These are phyloP conservation scores for Hyperopisus bebe DNA, from an alignment of 2,113 vertebrate genomes.

Conservation along the genomic window DNA sequence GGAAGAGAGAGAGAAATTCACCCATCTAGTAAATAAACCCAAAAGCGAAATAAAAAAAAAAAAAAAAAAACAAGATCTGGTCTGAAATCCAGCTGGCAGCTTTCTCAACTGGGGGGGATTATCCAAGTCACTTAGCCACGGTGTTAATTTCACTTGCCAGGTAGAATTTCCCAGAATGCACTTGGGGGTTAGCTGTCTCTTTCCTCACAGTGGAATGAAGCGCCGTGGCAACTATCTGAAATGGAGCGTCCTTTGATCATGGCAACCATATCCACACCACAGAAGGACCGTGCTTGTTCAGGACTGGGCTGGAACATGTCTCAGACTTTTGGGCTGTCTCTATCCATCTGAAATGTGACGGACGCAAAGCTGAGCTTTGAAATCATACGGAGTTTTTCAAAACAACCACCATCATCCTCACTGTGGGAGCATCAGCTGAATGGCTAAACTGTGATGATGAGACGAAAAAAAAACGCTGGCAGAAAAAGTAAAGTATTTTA, in stretches of 20 bases:
- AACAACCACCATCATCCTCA: neutral
- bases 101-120: slow-evolving; percentile 43
- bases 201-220: slow-evolving; percentile 16
- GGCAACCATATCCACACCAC: neutral
- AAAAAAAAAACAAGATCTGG: slow-evolving; percentile 36
- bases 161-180: slow-evolving; percentile 58
- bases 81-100: slow-evolving; percentile 36
- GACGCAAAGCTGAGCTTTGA: neutral
- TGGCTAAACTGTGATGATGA: neutral
- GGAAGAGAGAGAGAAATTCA: slow-evolving; percentile 32
- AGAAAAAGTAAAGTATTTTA: neutral
- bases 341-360: slow-evolving; percentile 6
- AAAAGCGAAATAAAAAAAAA: slow-evolving; percentile 36
- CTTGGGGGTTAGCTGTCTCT: slow-evolving; percentile 47
- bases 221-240: neutral
- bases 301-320: neutral
- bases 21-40: slow-evolving; percentile 56
- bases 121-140: slow-evolving; percentile 48
- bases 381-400: neutral
- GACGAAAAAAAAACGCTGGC: neutral
- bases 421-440: neutral
- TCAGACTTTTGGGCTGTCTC: neutral
- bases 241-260: neutral
- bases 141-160: slow-evolving; percentile 54
- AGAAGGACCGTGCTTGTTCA: neutral